A percentile compares a stretch with the other conserved stretches of the same genome.
Evolutionary conservation across 2,113 vertebrate species (phyloP).

Genomic region (Equus przewalskii): DNA sequence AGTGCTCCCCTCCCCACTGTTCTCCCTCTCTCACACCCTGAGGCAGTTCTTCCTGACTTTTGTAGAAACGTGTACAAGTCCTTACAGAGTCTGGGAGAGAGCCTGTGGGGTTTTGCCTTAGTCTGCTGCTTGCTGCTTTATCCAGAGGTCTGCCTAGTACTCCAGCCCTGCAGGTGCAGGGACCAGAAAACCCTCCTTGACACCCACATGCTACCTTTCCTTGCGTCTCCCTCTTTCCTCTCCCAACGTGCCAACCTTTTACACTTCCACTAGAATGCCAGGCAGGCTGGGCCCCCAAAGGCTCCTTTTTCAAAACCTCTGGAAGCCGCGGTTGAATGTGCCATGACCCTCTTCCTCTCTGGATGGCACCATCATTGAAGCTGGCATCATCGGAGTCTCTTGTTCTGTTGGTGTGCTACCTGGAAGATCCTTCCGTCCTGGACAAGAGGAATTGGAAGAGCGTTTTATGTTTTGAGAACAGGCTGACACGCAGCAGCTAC

Average conservation of each 20-base stretch:
- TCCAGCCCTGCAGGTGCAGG: constrained; percentile 63
- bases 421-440: constrained; percentile 84
- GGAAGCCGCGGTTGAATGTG: constrained; percentile 86
- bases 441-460: constrained; percentile 85
- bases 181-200: constrained; percentile 52
- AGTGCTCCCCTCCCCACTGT: background rate
- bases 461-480: constrained; percentile 78
- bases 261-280: constrained; percentile 85
- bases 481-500: constrained; percentile 78
- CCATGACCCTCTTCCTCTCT: constrained; percentile 77
- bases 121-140: background rate
- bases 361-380: constrained; percentile 81
- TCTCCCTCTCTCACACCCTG: constrained; percentile 41
- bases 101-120: background rate
- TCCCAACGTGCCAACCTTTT: constrained; percentile 83
- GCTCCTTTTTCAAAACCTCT: constrained; percentile 86
- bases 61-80: background rate
- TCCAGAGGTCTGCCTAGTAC: background rate
- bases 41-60: constrained; percentile 46
- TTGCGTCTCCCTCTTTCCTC: constrained; percentile 65
- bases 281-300: constrained; percentile 86
- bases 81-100: constrained; percentile 30
- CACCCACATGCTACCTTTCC: constrained; percentile 52
- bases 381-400: constrained; percentile 80
- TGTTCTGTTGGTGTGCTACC: constrained; percentile 81